A percentile compares a stretch with the other conserved stretches of the same genome.
Evolutionary conservation across 2,113 vertebrate species (phyloP).

Genomic region (Acrocephalus arundinaceus): DNA sequence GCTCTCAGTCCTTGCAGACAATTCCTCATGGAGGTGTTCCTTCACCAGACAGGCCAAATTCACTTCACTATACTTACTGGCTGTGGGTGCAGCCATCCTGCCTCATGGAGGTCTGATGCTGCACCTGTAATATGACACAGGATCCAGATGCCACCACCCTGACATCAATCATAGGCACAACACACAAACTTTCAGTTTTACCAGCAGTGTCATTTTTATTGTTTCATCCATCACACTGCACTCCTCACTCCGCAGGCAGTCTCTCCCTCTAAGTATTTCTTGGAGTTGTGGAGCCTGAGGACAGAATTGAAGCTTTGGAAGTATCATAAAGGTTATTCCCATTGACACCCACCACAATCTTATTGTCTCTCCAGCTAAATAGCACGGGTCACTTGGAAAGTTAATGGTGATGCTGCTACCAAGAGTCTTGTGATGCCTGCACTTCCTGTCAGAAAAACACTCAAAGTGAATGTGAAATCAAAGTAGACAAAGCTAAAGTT

Average conservation of each 20-base stretch:
- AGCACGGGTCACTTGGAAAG: slow-evolving; percentile 30
- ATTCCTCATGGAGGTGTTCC: neutral
- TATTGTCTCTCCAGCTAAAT: slow-evolving; percentile 21
- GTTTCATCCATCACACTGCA: slow-evolving; percentile 46
- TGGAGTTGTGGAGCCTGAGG: slow-evolving; percentile 11
- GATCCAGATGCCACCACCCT: neutral
- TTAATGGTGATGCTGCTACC: neutral
- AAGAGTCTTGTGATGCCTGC: neutral
- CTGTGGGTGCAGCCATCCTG: neutral
- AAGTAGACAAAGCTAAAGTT: slow-evolving; percentile 51
- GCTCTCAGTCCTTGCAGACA: neutral
- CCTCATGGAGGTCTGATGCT: neutral
- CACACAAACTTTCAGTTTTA: neutral
- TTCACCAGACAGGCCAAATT: neutral
- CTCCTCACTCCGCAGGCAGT: neutral
- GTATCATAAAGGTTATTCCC: slow-evolving; percentile 45
- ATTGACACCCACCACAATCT: slow-evolving; percentile 33
- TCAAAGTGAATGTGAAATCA: slow-evolving; percentile 56
- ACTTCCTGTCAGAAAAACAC: slow-evolving; percentile 10
- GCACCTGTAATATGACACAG: neutral
- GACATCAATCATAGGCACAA: neutral
- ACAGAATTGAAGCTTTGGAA: slow-evolving; percentile 52
- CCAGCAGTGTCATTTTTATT: slow-evolving; percentile 30
- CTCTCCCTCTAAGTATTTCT: slow-evolving; percentile 41
- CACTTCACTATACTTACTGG: neutral